Base-by-base conservation (phyloP, 2,888 invertebrate genomes). In the Spodoptera exigua region DNA sequence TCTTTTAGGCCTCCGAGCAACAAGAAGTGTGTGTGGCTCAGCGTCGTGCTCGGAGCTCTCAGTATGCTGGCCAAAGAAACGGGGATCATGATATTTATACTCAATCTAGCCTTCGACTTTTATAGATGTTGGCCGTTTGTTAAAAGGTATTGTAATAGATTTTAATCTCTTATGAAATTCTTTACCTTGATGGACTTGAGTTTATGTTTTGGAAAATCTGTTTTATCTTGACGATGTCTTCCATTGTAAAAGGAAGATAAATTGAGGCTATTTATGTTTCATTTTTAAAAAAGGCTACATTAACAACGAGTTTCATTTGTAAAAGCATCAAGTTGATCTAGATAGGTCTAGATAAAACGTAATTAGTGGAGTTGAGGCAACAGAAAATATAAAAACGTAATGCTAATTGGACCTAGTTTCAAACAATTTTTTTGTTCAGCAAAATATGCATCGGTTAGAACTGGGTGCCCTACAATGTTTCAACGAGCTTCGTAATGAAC, bases 61-160 rank as follows among this genome's bases (percentile, higher is more conserved):
- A 97, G 97, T 83, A 97, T 98, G 97, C 93, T 98, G 78, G 97
- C 97, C 63, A 98, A 98, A 88, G 98, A 98, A 90, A 97, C 98
- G 5, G 98, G 98, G 43, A 95, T 98, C 68, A 97, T 97, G 10
- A 88, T 93, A 64, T 95, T 98, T 18, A 94, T 97, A 63, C 95
- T 98, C 71, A 98, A 98, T 91, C 93, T 97, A 62, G 95, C 96
- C 46, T 97, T 97, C 85, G 98, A 98, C 88, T 94, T 97, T 78
- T 97, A 96, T 88, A 95, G 96, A 79, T 96, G 97, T 81, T 97
- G 96, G 96, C 96, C 96, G 51, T 95, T 95, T 80, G 94, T 97
- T 58, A 96, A 95, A 92, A 96, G 95, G 96, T 96, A 74, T 56
- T 61, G 69, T 70, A 71, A 72, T 69, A 63, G 73, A 71, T 71